Conservation (phyloP, 2,113 vertebrate genomes). For the Eolophus roseicapilla region DNA sequence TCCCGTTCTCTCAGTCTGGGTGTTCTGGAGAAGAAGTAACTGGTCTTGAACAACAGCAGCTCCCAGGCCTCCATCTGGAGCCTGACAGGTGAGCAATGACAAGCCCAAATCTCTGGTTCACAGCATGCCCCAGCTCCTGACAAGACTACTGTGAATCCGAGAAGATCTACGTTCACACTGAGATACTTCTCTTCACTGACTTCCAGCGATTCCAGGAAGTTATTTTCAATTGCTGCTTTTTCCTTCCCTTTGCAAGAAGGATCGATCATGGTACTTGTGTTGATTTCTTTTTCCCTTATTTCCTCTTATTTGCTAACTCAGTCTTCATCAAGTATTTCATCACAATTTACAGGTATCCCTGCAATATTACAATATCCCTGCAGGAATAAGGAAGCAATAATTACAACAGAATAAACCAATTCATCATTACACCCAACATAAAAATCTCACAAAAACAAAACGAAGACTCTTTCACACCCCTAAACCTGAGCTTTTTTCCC, state of each 20-base stretch:
- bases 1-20: background rate
- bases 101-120: background rate
- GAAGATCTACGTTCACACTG: background rate
- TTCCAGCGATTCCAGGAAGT: background rate
- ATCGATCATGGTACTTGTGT: background rate
- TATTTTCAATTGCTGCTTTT: background rate
- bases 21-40: background rate
- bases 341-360: background rate
- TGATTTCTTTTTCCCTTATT: background rate
- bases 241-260: background rate
- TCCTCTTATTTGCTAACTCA: background rate
- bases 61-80: background rate
- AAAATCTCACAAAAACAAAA: background rate
- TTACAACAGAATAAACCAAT: background rate
- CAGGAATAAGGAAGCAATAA: background rate
- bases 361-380: background rate
- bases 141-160: no score
- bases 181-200: background rate
- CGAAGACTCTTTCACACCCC: background rate
- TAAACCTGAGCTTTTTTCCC: background rate
- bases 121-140: background rate
- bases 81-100: background rate
- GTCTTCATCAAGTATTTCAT: background rate
- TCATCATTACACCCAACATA: background rate
- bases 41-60: background rate